Conservation (phyloP, 2,888 invertebrate genomes). For the Gastracanthus pulcherrimus region DNA sequence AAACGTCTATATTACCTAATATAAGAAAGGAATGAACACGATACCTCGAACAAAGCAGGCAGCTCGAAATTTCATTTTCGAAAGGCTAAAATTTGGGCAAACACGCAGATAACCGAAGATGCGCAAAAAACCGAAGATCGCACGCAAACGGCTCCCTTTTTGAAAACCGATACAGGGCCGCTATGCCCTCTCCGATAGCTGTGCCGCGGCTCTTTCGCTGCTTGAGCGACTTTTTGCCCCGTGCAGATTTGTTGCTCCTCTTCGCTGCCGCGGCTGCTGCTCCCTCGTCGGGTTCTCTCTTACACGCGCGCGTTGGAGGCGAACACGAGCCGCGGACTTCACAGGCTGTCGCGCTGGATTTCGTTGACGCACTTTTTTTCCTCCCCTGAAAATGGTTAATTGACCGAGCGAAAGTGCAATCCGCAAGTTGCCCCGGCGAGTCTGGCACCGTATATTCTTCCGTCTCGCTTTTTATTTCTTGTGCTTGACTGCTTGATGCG, state of each 20-base stretch:
- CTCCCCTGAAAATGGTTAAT: constrained; percentile 71
- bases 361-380: constrained; percentile 69
- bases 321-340: constrained; percentile 73
- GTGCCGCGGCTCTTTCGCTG: constrained; percentile 64
- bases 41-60: too few species aligned
- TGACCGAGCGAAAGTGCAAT: constrained; percentile 70
- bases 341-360: constrained; percentile 76
- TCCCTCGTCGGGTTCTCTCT: too few species aligned
- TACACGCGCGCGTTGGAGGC: constrained; percentile 44
- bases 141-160: constrained; percentile 61
- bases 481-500: not conserved
- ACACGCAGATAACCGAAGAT: too few species aligned
- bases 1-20: too few species aligned
- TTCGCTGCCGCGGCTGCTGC: too few species aligned
- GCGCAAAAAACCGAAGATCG: constrained; percentile 29
- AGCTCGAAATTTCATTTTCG: not conserved
- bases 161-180: constrained; percentile 72
- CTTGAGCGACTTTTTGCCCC: constrained; percentile 2
- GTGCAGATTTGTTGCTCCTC: too few species aligned
- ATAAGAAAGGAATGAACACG: too few species aligned
- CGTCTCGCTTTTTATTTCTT: not conserved
- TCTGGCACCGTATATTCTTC: constrained; percentile 37
- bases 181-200: constrained; percentile 26
- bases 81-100: constrained; percentile 19
- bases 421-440: too few species aligned